phyloP scores from a whole-genome alignment of 2,888 invertebrate genomes.

The Clepsis dumicolana region DNA sequence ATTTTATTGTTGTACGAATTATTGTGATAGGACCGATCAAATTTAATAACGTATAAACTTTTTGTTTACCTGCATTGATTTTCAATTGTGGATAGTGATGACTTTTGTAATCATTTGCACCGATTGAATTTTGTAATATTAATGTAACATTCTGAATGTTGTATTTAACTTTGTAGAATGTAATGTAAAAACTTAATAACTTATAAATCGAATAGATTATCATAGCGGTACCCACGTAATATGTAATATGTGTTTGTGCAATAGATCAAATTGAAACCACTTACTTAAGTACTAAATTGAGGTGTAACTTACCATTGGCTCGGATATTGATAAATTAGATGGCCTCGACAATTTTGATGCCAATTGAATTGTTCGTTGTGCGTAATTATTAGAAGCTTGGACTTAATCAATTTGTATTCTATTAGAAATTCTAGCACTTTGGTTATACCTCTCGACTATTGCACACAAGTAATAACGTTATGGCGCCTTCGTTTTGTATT shows the following conservation, averaged over 20 bases:
- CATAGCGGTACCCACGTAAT: constrained; percentile 66
- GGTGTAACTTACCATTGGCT: constrained; percentile 63
- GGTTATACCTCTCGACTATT: constrained; percentile 72
- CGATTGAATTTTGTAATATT: constrained; percentile 83
- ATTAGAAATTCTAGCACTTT: constrained; percentile 80
- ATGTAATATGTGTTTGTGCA: constrained; percentile 79
- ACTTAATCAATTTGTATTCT: constrained; percentile 77
- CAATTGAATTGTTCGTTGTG: constrained; percentile 71
- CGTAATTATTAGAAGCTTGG: constrained; percentile 80
- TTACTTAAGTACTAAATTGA: constrained; percentile 54
- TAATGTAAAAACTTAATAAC: constrained; percentile 81
- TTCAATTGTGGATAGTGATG: constrained; percentile 66
- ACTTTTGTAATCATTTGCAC: constrained; percentile 82
- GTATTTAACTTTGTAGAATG: constrained; percentile 81
- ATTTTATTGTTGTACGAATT: constrained; percentile 76
- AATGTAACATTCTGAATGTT: constrained; percentile 83
- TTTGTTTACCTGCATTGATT: constrained; percentile 66
- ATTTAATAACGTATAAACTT: constrained; percentile 66
- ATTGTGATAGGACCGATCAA: constrained; percentile 76
- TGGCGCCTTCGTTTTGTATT: constrained; percentile 61
- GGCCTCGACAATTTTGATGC: constrained; percentile 68
- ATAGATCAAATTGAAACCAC: constrained; percentile 70
- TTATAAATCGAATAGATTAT: constrained; percentile 79
- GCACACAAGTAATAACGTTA: constrained; percentile 68
- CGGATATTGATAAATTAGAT: constrained; percentile 63